These are phyloP conservation scores for Galendromus occidentalis DNA, from an alignment of 1,140 invertebrate species.

Conservation along the genomic window DNA sequence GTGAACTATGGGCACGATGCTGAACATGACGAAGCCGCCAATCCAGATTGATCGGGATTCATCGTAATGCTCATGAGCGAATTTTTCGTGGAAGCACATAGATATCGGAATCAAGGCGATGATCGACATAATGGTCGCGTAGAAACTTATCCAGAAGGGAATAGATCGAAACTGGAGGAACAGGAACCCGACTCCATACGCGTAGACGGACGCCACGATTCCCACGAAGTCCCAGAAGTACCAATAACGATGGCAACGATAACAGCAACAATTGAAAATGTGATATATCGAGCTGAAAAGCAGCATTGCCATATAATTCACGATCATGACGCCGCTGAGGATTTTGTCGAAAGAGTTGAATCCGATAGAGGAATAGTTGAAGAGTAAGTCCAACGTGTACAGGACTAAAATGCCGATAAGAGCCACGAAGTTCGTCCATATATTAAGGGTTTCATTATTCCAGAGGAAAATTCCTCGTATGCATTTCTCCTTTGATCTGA, in stretches of 20 bases:
- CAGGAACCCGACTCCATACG: neutral
- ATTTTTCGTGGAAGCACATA: neutral
- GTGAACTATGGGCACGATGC: neutral
- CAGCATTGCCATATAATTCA: neutral
- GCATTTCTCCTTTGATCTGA: neutral
- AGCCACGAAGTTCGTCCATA: neutral
- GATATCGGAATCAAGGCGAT: neutral
- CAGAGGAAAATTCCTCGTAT: neutral
- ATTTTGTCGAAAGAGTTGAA: conserved; percentile 1
- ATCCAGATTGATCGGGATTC: conserved; percentile 7
- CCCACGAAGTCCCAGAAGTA: conserved; percentile 5
- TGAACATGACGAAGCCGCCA: neutral
- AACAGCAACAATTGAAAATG: conserved; percentile 6
- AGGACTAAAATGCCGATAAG: neutral
- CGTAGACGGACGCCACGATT: conserved; percentile 2
- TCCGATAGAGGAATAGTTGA: neutral
- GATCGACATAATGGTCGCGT: neutral
- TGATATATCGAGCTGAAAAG: neutral
- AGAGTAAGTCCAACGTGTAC: neutral
- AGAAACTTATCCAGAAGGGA: neutral
- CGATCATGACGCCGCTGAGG: neutral
- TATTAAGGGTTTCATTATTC: conserved; percentile 5
- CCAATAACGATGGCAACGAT: neutral
- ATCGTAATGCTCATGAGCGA: neutral
- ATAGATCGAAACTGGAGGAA: neutral